phyloP scores from a whole-genome alignment of 2,888 invertebrate species.

The Xestia ashworthii region DNA sequence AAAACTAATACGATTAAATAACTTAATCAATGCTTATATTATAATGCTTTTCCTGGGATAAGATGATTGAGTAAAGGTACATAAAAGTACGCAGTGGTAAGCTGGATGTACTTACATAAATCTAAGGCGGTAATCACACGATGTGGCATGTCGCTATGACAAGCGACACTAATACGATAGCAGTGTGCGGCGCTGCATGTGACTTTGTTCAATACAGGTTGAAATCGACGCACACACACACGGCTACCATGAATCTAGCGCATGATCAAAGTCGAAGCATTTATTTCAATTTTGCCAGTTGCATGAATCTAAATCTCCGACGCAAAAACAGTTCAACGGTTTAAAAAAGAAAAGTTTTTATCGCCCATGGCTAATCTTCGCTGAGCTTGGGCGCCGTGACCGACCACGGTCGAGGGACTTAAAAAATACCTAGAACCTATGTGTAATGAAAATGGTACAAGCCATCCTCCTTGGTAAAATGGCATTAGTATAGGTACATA shows the following conservation, averaged over 20 bases:
- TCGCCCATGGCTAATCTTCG: too few species aligned
- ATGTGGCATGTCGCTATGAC: constrained; percentile 38
- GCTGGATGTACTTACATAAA: constrained; percentile 29
- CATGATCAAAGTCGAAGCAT: background rate
- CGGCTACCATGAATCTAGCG: background rate
- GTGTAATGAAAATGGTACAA: too few species aligned
- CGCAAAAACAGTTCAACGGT: background rate
- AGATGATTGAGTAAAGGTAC: background rate
- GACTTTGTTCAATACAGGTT: constrained; percentile 24
- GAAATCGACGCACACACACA: background rate
- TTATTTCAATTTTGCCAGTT: background rate
- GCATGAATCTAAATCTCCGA: background rate
- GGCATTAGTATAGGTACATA: too few species aligned
- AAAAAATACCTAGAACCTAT: too few species aligned
- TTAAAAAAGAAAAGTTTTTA: too few species aligned
- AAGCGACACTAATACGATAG: constrained; percentile 50
- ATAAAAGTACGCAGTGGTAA: constrained; percentile 13
- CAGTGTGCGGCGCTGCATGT: constrained; percentile 18
- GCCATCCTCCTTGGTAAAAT: too few species aligned
- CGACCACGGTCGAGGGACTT: too few species aligned
- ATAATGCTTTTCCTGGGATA: background rate
- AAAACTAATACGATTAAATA: too few species aligned
- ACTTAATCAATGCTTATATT: too few species aligned
- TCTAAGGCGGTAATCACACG: constrained; percentile 41
- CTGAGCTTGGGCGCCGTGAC: too few species aligned